Conservation (phyloP, 2,888 invertebrate species). For the Acrobasis consociella region DNA sequence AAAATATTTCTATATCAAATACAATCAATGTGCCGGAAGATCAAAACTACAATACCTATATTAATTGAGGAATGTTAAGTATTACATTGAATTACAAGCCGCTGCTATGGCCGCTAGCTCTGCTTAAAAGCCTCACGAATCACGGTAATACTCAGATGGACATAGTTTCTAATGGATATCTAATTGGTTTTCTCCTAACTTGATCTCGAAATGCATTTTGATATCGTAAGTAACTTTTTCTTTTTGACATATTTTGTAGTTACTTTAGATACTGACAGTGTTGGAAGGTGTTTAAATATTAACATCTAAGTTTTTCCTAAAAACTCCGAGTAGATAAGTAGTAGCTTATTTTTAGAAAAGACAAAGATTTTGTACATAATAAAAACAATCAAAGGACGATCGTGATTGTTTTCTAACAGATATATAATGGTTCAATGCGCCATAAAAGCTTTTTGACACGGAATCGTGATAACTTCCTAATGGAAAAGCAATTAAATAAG, state of each 20-base stretch:
- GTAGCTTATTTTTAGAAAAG: no score
- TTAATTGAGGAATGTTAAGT: no score
- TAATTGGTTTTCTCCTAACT: slow-evolving; percentile 11
- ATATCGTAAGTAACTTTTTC: background rate
- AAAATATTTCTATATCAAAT: no score
- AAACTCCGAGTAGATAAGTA: no score
- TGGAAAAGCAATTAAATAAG: background rate
- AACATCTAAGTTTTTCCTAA: background rate
- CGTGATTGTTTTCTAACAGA: no score
- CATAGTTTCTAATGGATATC: slow-evolving; percentile 13
- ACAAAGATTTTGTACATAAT: no score
- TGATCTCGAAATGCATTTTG: background rate
- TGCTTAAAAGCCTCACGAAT: background rate
- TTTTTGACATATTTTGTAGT: background rate
- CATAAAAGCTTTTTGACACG: background rate
- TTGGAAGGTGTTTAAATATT: background rate
- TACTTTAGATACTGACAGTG: background rate
- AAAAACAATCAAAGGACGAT: no score
- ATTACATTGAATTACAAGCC: no score
- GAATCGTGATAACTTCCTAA: background rate
- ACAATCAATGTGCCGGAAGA: no score
- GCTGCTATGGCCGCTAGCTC: no score
- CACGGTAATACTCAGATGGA: background rate
- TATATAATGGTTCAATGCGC: no score
- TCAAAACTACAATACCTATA: no score